These are phyloP conservation scores for Anarrhichthys ocellatus DNA, from an alignment of 2,113 vertebrate genomes.

Conservation along the genomic window DNA sequence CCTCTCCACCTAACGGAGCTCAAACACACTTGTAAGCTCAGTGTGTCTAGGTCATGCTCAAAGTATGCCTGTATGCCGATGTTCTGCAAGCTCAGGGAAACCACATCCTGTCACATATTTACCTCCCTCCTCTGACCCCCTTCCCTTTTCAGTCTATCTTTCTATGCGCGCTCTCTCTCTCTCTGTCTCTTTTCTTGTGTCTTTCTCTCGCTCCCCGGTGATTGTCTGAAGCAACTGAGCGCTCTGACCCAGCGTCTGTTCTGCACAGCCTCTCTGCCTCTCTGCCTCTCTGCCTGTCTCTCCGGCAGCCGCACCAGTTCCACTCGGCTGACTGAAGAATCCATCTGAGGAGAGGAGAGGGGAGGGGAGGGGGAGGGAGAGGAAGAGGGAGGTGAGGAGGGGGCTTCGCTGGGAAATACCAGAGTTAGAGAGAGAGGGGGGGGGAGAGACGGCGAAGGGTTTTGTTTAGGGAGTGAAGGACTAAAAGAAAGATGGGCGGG, in stretches of 20 bases:
- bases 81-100: conserved; percentile 86
- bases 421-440: conserved; percentile 30
- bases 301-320: conserved; percentile 77
- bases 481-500: conserved; percentile 43
- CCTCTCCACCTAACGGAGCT: conserved; percentile 60
- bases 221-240: conserved; percentile 81
- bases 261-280: conserved; percentile 59
- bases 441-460: conserved; percentile 8
- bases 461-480: conserved; percentile 56
- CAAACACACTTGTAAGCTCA: conserved; percentile 64
- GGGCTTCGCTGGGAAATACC: conserved; percentile 71
- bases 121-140: conserved; percentile 59
- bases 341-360: conserved; percentile 71
- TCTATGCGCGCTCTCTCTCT: conserved; percentile 37
- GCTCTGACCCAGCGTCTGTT: conserved; percentile 78
- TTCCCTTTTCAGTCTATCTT: conserved; percentile 27
- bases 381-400: background rate
- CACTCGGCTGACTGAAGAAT: conserved; percentile 82
- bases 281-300: conserved; percentile 47
- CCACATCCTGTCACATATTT: conserved; percentile 87
- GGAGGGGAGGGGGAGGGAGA: conserved; percentile 15
- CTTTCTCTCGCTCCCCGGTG: conserved; percentile 64
- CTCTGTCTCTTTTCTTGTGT: conserved; percentile 43
- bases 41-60: conserved; percentile 84
- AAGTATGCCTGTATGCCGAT: conserved; percentile 79